Base-by-base conservation (phyloP, 2,113 vertebrate species). In the Labrus mixtus region DNA sequence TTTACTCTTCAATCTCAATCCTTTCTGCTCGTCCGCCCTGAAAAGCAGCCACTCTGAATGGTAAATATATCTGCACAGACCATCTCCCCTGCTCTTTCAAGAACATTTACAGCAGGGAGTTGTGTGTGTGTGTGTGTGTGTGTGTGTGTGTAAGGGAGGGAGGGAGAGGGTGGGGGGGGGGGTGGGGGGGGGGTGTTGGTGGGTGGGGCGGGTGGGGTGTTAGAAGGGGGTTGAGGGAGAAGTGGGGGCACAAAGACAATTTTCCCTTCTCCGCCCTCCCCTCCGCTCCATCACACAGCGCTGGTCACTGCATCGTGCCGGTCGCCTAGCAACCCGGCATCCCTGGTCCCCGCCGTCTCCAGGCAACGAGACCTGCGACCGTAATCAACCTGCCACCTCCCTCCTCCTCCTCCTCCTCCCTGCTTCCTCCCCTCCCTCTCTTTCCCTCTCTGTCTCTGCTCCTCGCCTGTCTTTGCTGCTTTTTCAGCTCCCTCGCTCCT, bases 271-370 rank as follows among this genome's bases (percentile, higher is more conserved):
- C 85, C 37, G 72, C 85, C 45, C 88, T 89, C 83, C 88, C 85
- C 85, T 91, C 84, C 75, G 87, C 90, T 93, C 91, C 91, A 92
- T 91, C 91, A 92, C 89, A 92, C 92, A 88, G 91, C 64, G 72
- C 91, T 87, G 92, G 91, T 86, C 93, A 93, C 91, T 90, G 92
- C 93, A 94, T 94, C 89, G 84, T 65, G 82, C 81, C 19, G 91
- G 94, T 94, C 78, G 88, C 94, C 85, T 93, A 91, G 94, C 93
- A 95, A 95, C 94, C 92, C 91, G 91, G 92, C 92, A 94, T 94
- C 94, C 91, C 92, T 93, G 66, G 79, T 93, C 91, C 91, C 91
- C 67, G 81, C 90, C 90, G 92, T 95, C 89, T 92, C 94, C 89
- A 91, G 89, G 94, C 94, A 95, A 95, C 93, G 89, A 91, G 92